Conservation (phyloP, 2,888 invertebrate species). For the Perizoma flavofasciatum region DNA sequence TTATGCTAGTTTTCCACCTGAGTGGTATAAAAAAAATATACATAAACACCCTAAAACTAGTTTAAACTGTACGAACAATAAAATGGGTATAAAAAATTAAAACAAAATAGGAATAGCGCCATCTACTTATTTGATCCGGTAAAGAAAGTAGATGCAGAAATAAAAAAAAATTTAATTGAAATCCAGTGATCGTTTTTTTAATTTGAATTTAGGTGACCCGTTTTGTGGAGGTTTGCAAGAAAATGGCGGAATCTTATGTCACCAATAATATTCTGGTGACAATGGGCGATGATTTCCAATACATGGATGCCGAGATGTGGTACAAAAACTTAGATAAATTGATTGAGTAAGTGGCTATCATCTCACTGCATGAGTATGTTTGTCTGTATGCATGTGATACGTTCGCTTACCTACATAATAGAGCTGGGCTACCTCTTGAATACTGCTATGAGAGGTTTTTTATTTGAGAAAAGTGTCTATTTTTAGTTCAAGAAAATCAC, state of each 20-base stretch:
- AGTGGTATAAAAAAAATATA: no score
- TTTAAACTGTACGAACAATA: no score
- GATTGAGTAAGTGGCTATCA: conserved; percentile 86
- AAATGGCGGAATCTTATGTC: conserved; percentile 80
- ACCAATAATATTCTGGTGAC: conserved; percentile 93
- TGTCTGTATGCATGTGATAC: no score
- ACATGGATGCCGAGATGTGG: conserved; percentile 90
- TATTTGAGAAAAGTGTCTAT: no score
- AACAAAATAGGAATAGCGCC: not conserved
- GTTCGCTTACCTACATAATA: no score
- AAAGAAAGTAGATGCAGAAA: no score
- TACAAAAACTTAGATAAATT: conserved; percentile 94
- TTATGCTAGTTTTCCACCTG: no score
- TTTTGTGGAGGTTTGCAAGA: conserved; percentile 82
- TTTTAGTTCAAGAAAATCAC: no score
- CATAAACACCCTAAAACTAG: no score
- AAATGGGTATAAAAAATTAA: no score
- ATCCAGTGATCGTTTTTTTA: not conserved
- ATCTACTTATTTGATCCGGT: not conserved
- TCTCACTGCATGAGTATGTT: not conserved
- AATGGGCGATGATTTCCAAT: conserved; percentile 97
- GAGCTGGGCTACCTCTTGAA: not conserved
- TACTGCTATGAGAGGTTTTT: no score
- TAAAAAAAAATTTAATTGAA: not conserved
- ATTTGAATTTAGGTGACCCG: conserved; percentile 74